Base-by-base conservation (phyloP, 92 coral and sea anemone genomes). In the Meandrina meandrites region DNA sequence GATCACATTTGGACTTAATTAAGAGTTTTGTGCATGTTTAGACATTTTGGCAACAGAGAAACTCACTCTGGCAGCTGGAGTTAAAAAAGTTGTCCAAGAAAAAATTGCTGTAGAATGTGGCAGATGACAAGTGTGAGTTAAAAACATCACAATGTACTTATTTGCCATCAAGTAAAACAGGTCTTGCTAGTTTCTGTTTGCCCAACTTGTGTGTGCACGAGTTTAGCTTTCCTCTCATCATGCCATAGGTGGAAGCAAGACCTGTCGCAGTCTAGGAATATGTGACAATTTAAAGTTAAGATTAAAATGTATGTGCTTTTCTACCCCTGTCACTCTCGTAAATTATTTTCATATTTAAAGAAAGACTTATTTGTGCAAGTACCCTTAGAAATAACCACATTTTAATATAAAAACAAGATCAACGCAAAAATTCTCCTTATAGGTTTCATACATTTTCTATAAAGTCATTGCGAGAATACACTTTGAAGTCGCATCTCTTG, bases 321-420 rank as follows among this genome's bases (percentile, higher is more conserved):
- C 30, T 66, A 27, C 18, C 71, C 17, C 71, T 8, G 14, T 11
- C 34, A 28, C 71, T 66, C 34, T 27, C 14, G 0, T 79, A 79
- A 79, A 56, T 79, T 79, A 79, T 79, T 79, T 79, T 79, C 83
- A 21, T 79, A 79, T 60, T 79, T 79, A 58, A 79, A 79, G 83
- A 60, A 9, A 58, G 72, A 22, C 50, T 21, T 79, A 36, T 79
- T 79, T 79, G 83, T 79, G 58, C 50, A 8, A 17, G 51, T 73
- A 34, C 24, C 42, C 21, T 8, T n/a, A 17, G 71, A 37, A 19
- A 57, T 21, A 13, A 19, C 42, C 51, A 31, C 30, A 16, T 28
- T 27, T 48, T 8, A 45, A 45, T 45, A 1, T 50, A 76, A 68
- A 64, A 13, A 12, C 37, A 28, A 73, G 27, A 19, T 36, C 47